Percentiles rank a stretch among this genome's conserved stretches.
These are phyloP conservation scores for Anolis sagrei DNA, from an alignment of 2,113 vertebrate genomes.

Conservation along the genomic window DNA sequence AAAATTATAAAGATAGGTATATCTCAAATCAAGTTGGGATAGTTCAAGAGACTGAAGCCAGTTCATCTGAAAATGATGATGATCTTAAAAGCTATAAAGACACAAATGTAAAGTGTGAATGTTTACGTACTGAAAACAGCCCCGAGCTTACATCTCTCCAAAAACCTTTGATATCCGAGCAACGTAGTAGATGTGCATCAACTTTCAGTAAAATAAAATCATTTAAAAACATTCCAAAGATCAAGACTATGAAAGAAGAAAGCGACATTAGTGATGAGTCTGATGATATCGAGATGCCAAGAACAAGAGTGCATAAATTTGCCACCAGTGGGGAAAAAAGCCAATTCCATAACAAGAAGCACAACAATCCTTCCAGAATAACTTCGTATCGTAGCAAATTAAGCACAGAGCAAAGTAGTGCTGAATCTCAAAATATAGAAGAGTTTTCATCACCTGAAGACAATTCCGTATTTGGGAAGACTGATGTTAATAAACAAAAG, in stretches of 20 bases:
- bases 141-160: background rate
- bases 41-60: conserved; percentile 64
- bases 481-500: conserved; percentile 39
- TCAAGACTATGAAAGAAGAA: conserved; percentile 45
- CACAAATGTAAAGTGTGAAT: conserved; percentile 41
- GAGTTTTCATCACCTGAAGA: conserved; percentile 88
- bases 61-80: conserved; percentile 65
- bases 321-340: conserved; percentile 19
- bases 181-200: background rate
- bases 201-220: conserved; percentile 31
- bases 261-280: conserved; percentile 86
- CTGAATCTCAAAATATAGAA: conserved; percentile 75
- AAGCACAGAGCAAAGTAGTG: background rate
- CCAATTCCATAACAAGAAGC: background rate
- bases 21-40: conserved; percentile 39
- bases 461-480: conserved; percentile 62
- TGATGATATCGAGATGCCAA: conserved; percentile 82
- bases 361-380: conserved; percentile 5
- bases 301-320: conserved; percentile 49
- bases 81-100: conserved; percentile 42
- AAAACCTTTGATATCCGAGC: conserved; percentile 16
- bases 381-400: conserved; percentile 2
- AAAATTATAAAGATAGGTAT: conserved; percentile 23
- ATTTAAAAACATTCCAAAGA: conserved; percentile 30
- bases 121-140: conserved; percentile 52